A percentile compares a stretch with the other conserved stretches of the same genome.
phyloP scores from a whole-genome alignment of 1,140 invertebrate genomes.

The Bicyclus anynana region DNA sequence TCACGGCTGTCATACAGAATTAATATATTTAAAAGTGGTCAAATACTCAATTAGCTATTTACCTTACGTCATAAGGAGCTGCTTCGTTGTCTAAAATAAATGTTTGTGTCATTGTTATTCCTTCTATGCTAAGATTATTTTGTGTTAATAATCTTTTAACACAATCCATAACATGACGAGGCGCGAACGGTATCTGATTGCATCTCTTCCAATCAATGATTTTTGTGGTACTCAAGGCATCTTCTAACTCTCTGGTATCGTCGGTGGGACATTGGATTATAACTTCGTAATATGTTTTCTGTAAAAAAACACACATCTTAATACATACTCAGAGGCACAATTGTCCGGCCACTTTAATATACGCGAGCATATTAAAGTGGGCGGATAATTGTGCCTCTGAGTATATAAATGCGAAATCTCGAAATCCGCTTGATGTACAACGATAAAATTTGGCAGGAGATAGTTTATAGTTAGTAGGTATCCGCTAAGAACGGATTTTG shows the following conservation, averaged over 20 bases:
- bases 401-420: too few species aligned
- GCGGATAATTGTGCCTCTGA: too few species aligned
- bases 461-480: too few species aligned
- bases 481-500: too few species aligned
- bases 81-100: constrained; percentile 29
- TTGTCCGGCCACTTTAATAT: too few species aligned
- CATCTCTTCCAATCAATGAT: constrained; percentile 36
- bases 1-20: too few species aligned
- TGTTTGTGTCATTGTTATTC: constrained; percentile 17
- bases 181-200: constrained; percentile 29
- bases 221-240: constrained; percentile 37
- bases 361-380: too few species aligned
- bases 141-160: constrained; percentile 21
- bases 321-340: too few species aligned
- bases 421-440: too few species aligned
- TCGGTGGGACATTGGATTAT: constrained; percentile 38
- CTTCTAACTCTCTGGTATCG: constrained; percentile 38
- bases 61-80: constrained; percentile 31
- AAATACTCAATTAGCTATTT: constrained; percentile 21
- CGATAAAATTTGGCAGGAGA: too few species aligned
- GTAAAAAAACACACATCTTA: background rate
- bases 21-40: too few species aligned
- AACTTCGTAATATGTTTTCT: constrained; percentile 25
- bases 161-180: constrained; percentile 27
- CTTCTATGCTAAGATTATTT: constrained; percentile 17